phyloP scores from a whole-genome alignment of 1,140 invertebrate genomes.

The Pomacea maculata region DNA sequence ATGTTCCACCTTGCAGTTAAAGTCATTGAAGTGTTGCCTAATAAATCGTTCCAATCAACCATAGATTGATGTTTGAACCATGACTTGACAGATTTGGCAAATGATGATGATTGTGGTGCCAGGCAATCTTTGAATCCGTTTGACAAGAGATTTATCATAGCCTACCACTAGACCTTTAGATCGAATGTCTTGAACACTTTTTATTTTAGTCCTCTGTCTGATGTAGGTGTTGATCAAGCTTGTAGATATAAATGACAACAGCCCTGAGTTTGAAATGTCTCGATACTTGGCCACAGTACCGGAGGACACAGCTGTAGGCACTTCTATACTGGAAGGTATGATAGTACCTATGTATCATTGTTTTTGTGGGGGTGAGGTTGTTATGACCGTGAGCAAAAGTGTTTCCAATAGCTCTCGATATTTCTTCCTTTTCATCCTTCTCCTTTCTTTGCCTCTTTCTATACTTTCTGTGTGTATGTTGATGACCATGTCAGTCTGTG shows the following conservation, averaged over 20 bases:
- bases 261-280: slow-evolving; percentile 23
- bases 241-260: slow-evolving; percentile 26
- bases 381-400: too few relatives aligned
- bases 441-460: neutral
- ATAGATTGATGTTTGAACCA: too few relatives aligned
- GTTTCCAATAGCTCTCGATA: too few relatives aligned
- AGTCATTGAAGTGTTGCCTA: too few relatives aligned
- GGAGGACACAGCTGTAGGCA: neutral
- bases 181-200: too few relatives aligned
- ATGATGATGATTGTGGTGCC: too few relatives aligned
- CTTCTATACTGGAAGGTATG: slow-evolving; percentile 11
- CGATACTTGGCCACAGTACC: slow-evolving; percentile 2
- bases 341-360: neutral
- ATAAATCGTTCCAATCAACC: neutral
- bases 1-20: too few relatives aligned
- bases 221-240: slow-evolving; percentile 21
- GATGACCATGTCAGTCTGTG: neutral
- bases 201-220: neutral
- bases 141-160: too few relatives aligned
- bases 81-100: too few relatives aligned
- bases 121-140: too few relatives aligned
- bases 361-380: neutral
- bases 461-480: neutral
- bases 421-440: neutral
- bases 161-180: too few relatives aligned